A percentile compares a stretch with the other conserved stretches of the same genome.
These are phyloP conservation scores for Plestiodon gilberti DNA, from an alignment of 2,113 vertebrate species.

Conservation along the genomic window DNA sequence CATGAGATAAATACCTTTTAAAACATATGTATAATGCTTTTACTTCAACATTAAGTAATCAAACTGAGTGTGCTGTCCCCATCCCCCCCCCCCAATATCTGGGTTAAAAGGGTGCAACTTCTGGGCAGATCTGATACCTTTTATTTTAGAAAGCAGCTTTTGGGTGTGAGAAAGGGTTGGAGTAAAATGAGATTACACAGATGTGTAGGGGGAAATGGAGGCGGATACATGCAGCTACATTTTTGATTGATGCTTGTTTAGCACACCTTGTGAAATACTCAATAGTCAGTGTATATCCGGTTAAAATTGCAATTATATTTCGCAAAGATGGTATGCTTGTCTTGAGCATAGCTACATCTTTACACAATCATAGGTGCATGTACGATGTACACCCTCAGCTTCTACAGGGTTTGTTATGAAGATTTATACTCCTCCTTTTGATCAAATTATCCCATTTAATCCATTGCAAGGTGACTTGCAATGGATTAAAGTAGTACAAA, in stretches of 20 bases:
- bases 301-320: slow-evolving; percentile 42
- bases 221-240: background rate
- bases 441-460: no score
- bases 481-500: background rate
- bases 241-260: slow-evolving; percentile 27
- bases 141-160: background rate
- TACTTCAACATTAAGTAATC: background rate
- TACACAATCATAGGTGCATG: background rate
- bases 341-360: slow-evolving; percentile 25
- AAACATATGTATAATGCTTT: background rate
- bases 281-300: background rate
- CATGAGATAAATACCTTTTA: background rate
- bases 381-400: background rate
- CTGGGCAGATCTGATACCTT: background rate
- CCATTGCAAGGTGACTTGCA: no score
- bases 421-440: no score
- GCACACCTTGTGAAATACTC: slow-evolving; percentile 34
- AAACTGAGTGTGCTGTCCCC: background rate
- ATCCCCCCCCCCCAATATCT: background rate
- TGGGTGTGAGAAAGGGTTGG: background rate
- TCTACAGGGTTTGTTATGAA: no score
- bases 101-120: background rate
- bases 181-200: background rate
- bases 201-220: slow-evolving; percentile 22
- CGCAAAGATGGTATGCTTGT: slow-evolving; percentile 18